Percentiles rank a stretch among this genome's conserved stretches.
phyloP scores from a whole-genome alignment of 2,888 invertebrate genomes.

The Blomia tropicalis region DNA sequence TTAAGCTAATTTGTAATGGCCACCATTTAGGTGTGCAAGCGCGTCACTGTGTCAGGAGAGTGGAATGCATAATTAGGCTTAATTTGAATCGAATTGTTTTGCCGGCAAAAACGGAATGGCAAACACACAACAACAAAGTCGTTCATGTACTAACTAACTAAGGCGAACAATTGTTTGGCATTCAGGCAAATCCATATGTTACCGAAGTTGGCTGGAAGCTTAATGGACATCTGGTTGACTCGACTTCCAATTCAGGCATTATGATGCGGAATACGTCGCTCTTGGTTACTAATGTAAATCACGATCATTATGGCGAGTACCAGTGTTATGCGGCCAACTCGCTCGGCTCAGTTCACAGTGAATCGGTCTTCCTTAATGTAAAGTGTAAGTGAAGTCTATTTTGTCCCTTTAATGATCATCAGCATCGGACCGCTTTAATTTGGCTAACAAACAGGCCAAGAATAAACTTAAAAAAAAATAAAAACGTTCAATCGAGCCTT shows the following conservation, averaged over 20 bases:
- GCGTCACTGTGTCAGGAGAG: too few species aligned
- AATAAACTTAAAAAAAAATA: too few species aligned
- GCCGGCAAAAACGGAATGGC: too few species aligned
- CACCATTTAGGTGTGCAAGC: not conserved
- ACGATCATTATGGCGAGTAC: conserved; percentile 28
- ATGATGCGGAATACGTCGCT: conserved; percentile 28
- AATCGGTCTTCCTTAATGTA: conserved; percentile 56
- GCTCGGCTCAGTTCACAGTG: conserved; percentile 28
- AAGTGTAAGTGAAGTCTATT: conserved; percentile 52
- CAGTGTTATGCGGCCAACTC: conserved; percentile 28
- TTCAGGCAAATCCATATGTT: conserved; percentile 58
- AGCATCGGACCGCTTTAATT: not conserved
- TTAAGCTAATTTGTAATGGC: not conserved
- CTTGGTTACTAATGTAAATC: conserved; percentile 28
- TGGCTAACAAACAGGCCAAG: not conserved
- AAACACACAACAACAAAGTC: not conserved
- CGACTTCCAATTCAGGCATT: conserved; percentile 26
- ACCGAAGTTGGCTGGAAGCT: conserved; percentile 58
- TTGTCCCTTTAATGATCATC: conserved; percentile 18
- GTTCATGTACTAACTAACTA: not conserved
- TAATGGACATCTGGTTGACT: conserved; percentile 17
- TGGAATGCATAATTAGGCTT: not conserved
- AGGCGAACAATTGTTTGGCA: not conserved
- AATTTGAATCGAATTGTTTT: too few species aligned
- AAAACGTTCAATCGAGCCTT: not conserved